These are phyloP conservation scores for Marasmarcha lunaedactyla DNA, from an alignment of 2,888 invertebrate species.

Conservation along the genomic window DNA sequence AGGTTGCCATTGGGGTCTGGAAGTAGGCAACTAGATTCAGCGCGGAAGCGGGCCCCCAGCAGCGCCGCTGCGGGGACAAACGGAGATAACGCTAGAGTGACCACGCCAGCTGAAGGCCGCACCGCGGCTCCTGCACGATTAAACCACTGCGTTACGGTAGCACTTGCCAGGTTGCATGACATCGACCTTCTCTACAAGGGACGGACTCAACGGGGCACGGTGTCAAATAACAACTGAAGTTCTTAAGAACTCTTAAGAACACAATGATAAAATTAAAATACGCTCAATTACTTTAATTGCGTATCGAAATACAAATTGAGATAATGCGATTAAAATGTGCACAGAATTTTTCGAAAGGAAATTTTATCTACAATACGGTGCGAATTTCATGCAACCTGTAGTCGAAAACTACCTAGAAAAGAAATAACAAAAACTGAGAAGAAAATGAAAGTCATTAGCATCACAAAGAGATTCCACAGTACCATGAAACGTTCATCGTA, in stretches of 20 bases:
- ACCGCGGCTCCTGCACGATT: conserved; percentile 68
- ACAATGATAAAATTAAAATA: too few relatives aligned
- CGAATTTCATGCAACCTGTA: conserved; percentile 2
- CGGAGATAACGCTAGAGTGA: conserved; percentile 73
- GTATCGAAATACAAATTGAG: too few relatives aligned
- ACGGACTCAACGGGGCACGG: too few relatives aligned
- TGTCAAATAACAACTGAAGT: too few relatives aligned
- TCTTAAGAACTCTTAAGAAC: too few relatives aligned
- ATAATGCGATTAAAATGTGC: too few relatives aligned
- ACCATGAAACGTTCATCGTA: not conserved
- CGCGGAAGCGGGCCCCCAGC: conserved; percentile 83
- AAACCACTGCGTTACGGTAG: conserved; percentile 61
- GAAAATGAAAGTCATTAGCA: not conserved
- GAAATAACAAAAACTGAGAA: not conserved
- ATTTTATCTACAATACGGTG: not conserved
- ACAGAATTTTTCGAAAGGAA: too few relatives aligned
- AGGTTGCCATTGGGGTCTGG: conserved; percentile 86
- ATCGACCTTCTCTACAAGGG: conserved; percentile 5
- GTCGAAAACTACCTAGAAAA: conserved; percentile 3
- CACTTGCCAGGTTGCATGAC: conserved; percentile 10
- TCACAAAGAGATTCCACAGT: not conserved
- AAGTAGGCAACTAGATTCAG: conserved; percentile 84
- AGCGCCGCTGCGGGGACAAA: conserved; percentile 80
- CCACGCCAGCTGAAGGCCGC: conserved; percentile 71
- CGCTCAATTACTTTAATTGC: too few relatives aligned